A percentile compares a stretch with the other conserved stretches of the same genome.
Conservation (phyloP, 1,140 invertebrate genomes). For the Ips typographus region DNA sequence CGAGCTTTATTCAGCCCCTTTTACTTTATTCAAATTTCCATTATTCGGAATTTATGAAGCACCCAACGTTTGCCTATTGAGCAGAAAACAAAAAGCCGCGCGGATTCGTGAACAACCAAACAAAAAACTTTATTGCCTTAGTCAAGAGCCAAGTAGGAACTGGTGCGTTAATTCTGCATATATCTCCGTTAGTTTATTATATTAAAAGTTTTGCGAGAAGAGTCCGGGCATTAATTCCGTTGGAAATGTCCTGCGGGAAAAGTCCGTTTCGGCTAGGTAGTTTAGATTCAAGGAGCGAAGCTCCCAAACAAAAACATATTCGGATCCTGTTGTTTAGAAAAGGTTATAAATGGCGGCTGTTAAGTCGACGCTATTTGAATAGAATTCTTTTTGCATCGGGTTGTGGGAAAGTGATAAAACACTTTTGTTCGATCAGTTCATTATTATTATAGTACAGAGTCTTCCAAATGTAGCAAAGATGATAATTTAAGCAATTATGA, state of each 20-base stretch:
- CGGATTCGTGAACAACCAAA: neutral
- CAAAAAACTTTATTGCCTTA: slow-evolving; percentile 8
- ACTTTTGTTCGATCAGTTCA: too few species aligned
- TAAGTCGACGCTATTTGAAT: too few species aligned
- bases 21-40: too few species aligned
- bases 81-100: neutral
- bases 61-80: too few species aligned
- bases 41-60: too few species aligned
- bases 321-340: neutral
- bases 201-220: slow-evolving; percentile 24
- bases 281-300: slow-evolving; percentile 16
- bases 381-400: too few species aligned
- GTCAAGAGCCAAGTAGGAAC: slow-evolving; percentile 7
- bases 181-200: slow-evolving; percentile 28
- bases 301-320: slow-evolving; percentile 11
- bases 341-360: neutral
- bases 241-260: slow-evolving; percentile 21
- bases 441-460: too few species aligned
- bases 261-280: slow-evolving; percentile 2
- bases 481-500: too few species aligned
- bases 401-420: too few species aligned
- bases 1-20: too few species aligned
- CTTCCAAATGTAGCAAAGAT: too few species aligned
- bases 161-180: slow-evolving; percentile 28
- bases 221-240: slow-evolving; percentile 19